Evolutionary conservation across 2,113 vertebrate species (phyloP), one percentile per base, ranked within the genome.

Genomic region (Tautogolabrus adspersus): DNA sequence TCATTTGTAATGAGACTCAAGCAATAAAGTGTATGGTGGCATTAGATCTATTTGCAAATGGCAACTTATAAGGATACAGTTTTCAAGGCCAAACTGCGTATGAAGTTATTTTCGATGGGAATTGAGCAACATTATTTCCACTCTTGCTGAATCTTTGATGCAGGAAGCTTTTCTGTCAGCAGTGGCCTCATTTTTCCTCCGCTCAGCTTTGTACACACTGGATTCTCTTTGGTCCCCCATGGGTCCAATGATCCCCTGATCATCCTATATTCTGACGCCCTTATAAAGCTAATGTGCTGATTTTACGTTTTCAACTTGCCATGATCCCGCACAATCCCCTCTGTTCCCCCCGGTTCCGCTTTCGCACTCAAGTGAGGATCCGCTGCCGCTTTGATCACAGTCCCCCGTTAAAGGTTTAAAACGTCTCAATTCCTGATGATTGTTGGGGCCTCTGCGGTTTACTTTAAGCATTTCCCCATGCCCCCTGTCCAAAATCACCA

Each of bases 371-470:
- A 90, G 90, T 81, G 89, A 90, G 91, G 85, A 93, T 92, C 86
- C 73, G 51, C 77, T 34, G 86, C 67, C 62, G 90, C 94, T 94
- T 94, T 94, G 93, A 95, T 95, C 89, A 87, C 87, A 86, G 92
- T 94, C 94, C 93, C 94, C 93, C 83, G 91, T 91, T 93, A 92
- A 93, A 90, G 92, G 91, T 91, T 93, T 94, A 93, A 93, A 94
- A 94, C 69, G 93, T 95, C 94, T 94, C 94, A 95, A 94, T 94
- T 94, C 93, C 90, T 88, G 87, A 91, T 86, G 87, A 93, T 93
- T 89, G 90, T 90, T 89, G 87, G 87, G 89, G 90, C 91, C 90
- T 92, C 82, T 69, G 91, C 74, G 89, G 83, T 92, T 90, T 92
- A 89, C 83, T 85, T 89, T 87, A 93, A 90, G 90, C 82, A 85